Evolutionary conservation across 2,888 invertebrate genomes (phyloP).

Genomic region (Hedychridium roseum): DNA sequence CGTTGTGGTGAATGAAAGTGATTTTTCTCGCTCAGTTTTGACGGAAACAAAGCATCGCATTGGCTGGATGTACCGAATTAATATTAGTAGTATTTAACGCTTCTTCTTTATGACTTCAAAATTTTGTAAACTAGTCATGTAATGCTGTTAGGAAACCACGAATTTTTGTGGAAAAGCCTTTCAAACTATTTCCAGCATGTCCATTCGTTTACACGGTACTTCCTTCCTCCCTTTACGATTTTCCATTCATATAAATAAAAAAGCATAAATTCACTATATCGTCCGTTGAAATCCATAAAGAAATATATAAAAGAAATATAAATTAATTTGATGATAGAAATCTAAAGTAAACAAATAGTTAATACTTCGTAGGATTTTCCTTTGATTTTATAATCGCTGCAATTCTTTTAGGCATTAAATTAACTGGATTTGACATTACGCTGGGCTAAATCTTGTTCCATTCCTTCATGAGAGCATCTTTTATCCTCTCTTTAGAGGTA

Average conservation of each 20-base stretch:
- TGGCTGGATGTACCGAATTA: no score
- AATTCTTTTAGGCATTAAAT: conserved; percentile 8
- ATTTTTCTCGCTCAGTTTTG: neutral
- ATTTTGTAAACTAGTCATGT: neutral
- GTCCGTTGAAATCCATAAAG: neutral
- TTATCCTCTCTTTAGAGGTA: conserved; percentile 1
- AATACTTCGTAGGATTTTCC: conserved; percentile 6
- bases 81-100: neutral
- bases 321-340: conserved; percentile 1
- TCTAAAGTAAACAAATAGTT: conserved; percentile 2
- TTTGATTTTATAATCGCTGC: conserved; percentile 3
- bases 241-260: neutral
- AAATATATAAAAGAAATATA: conserved; percentile 6
- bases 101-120: neutral
- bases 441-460: conserved; percentile 6
- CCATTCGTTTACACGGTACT: neutral
- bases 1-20: neutral
- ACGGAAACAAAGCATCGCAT: no score
- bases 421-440: conserved; percentile 5
- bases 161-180: neutral
- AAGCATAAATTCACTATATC: neutral
- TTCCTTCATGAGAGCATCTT: conserved; percentile 5
- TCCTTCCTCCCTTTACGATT: neutral
- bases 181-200: neutral
- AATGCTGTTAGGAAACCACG: neutral